Evolutionary conservation across 2,113 vertebrate genomes (phyloP), one percentile per base, ranked within the genome.

Genomic region (Chloropsis hardwickii): DNA sequence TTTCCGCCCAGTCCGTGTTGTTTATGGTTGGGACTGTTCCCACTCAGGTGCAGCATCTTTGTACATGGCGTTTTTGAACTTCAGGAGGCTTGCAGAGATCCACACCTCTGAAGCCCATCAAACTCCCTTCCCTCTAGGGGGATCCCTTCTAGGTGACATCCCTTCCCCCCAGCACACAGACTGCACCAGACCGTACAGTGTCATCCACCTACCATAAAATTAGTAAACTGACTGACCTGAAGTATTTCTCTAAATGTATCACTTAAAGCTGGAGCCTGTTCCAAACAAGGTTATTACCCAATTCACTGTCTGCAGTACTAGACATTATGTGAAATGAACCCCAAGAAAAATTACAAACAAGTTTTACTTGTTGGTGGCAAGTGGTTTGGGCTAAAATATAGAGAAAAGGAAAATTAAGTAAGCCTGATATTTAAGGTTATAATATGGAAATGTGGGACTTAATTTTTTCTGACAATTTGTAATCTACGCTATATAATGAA

Each of bases 161-260:
- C 29, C 8, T 19, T 57, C 42, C 35, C 12, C 33, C 31, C 42
- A 44, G 22, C 2, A 5, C 18, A 6, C 10, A 0, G 0, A 15
- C 39, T 39, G 15, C 9, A 35, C 24, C 17, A 37, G 33, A 22
- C 5, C 2, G 0, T 23, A 65, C 0, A 0, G 8, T 51, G 15
- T 24, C 22, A 44, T 51, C 23, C 8, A 33, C 58, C 14, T 18
- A 28, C 18, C 27, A 33, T 7, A 65, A 73, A 65, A 58, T 65
- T 8, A 37, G 23, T 24, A 44, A 76, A 42, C 4, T 29, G 2
- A 8, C 4, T 0, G 0, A 51, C 16, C 11, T 18, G 31, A 69
- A 80, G 5, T 54, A 39, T 33, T 61, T 79, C 5, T 48, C 14
- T 60, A 44, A 65, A 87, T 47, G 47, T 27, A 39, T 19, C 19